A percentile compares a stretch with the other conserved stretches of the same genome.
Evolutionary conservation across 1,140 invertebrate genomes (phyloP).

Genomic region (Cotesia chilonis): DNA sequence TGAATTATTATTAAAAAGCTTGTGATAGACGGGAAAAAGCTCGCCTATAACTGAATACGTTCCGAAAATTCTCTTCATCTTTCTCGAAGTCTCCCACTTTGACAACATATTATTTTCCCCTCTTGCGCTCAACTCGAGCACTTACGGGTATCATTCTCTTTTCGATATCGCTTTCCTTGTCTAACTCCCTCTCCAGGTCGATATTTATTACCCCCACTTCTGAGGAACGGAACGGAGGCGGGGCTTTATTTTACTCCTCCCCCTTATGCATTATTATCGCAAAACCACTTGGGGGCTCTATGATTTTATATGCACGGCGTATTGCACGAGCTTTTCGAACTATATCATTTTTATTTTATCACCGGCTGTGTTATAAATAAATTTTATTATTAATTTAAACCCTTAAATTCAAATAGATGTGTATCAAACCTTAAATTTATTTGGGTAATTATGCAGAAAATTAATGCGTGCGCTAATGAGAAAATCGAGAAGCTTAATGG

Average conservation of each 20-base stretch:
- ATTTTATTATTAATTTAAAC: no score
- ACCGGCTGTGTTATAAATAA: no score
- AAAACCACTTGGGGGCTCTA: slow-evolving; percentile 54
- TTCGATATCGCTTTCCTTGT: slow-evolving; percentile 26
- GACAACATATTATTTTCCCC: slow-evolving; percentile 21
- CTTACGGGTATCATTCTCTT: slow-evolving; percentile 30
- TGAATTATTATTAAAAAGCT: no score
- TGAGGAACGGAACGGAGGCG: slow-evolving; percentile 40
- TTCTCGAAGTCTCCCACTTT: slow-evolving; percentile 26
- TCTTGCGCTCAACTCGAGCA: not conserved
- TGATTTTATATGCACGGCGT: slow-evolving; percentile 59
- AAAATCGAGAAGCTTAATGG: no score
- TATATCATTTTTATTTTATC: not conserved
- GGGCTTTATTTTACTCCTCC: slow-evolving; percentile 50
- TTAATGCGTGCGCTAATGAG: not conserved
- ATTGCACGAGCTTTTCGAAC: slow-evolving; percentile 6
- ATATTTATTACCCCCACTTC: slow-evolving; percentile 36
- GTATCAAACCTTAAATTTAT: no score
- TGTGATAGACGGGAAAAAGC: not conserved
- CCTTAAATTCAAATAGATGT: no score
- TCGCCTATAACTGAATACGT: not conserved
- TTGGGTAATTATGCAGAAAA: not conserved
- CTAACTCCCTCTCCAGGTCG: slow-evolving; percentile 37
- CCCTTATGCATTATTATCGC: slow-evolving; percentile 66
- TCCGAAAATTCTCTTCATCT: slow-evolving; percentile 31